Evolutionary conservation across 1,140 invertebrate species (phyloP).

Genomic region (Drosophila bocqueti): DNA sequence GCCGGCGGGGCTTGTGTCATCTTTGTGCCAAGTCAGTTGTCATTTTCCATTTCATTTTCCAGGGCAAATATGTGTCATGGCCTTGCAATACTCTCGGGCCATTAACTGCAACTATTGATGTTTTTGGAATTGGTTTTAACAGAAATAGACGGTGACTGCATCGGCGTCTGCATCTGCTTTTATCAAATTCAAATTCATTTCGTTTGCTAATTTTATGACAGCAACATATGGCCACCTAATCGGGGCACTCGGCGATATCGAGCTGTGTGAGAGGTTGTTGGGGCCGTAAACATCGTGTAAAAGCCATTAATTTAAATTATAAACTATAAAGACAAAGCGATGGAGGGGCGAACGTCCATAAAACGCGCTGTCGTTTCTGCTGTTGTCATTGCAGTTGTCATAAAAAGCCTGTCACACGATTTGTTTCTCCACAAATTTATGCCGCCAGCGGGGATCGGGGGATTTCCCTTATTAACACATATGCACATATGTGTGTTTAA

Average conservation of each 20-base stretch:
- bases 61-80: conserved; percentile 69
- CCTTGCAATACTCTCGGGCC: conserved; percentile 32
- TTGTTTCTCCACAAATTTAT: conserved; percentile 56
- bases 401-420: conserved; percentile 69
- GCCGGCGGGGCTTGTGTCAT: conserved; percentile 3
- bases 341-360: conserved; percentile 46
- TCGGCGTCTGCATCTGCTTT: conserved; percentile 21
- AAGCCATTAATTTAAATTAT: conserved; percentile 82
- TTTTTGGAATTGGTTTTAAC: conserved; percentile 33
- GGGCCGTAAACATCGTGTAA: conserved; percentile 67
- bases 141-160: conserved; percentile 61
- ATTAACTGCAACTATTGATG: conserved; percentile 39
- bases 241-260: conserved; percentile 42
- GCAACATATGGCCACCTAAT: conserved; percentile 69
- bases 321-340: conserved; percentile 73
- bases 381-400: conserved; percentile 73
- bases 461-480: conserved; percentile 27
- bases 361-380: conserved; percentile 56
- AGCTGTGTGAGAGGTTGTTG: conserved; percentile 16
- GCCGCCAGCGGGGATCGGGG: conserved; percentile 19
- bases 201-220: conserved; percentile 70
- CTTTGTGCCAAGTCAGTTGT: conserved; percentile 48
- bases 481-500: not conserved
- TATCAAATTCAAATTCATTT: conserved; percentile 51
- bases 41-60: conserved; percentile 51